phyloP scores from a whole-genome alignment of 2,888 invertebrate species.

The Linnaemya tessellans region DNA sequence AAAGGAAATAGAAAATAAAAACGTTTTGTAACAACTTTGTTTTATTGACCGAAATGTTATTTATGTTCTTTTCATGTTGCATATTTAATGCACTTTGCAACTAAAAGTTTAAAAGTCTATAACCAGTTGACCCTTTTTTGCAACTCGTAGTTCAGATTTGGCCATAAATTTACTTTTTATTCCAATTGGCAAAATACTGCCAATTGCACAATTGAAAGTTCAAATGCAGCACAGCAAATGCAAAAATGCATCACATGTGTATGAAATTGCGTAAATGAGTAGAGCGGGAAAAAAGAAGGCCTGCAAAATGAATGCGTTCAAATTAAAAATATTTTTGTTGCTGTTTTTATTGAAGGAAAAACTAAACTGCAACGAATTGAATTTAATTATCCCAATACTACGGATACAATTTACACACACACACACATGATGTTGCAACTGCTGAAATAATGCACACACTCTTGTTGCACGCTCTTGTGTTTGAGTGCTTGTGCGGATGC shows the following conservation, averaged over 20 bases:
- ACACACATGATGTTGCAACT: constrained; percentile 30
- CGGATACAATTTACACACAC: background rate
- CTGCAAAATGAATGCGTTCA: constrained; percentile 30
- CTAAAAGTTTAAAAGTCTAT: constrained; percentile 64
- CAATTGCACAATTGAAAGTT: constrained; percentile 63
- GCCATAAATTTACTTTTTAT: constrained; percentile 62
- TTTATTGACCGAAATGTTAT: constrained; percentile 57
- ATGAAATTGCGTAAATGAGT: constrained; percentile 48
- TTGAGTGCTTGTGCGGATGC: constrained; percentile 7
- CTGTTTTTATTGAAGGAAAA: constrained; percentile 33
- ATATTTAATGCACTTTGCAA: constrained; percentile 65
- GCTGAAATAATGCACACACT: constrained; percentile 1
- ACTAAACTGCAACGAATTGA: constrained; percentile 69
- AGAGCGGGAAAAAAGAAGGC: no score
- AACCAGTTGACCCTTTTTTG: constrained; percentile 67
- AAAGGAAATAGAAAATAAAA: constrained; percentile 14
- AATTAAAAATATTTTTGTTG: constrained; percentile 43
- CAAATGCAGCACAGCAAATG: background rate
- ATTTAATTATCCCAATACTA: constrained; percentile 67
- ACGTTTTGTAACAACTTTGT: constrained; percentile 60
- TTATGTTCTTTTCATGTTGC: constrained; percentile 60
- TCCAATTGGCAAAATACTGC: constrained; percentile 52
- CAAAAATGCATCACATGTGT: constrained; percentile 64
- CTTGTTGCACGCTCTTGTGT: background rate
- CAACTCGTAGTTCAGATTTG: constrained; percentile 29